Evolutionary conservation across 2,113 vertebrate species (phyloP), one percentile per base, ranked within the genome.

Genomic region (Acanthochromis polyacanthus): DNA sequence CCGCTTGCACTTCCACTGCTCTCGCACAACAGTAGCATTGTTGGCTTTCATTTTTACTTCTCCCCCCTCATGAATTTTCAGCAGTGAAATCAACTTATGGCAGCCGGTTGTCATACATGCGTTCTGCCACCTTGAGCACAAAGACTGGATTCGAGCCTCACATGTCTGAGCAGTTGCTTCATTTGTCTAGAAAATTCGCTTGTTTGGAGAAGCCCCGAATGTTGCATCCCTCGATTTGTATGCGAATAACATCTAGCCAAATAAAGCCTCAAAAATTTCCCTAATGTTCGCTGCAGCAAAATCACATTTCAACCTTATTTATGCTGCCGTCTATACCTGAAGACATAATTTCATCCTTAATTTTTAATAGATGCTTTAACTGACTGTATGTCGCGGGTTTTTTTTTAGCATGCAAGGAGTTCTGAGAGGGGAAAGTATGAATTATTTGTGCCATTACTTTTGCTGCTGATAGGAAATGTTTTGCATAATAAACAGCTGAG

Each of bases 281-380:
- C 90, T 87, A 89, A 91, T 91, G 83, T 80, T 80, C 68, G n/a
- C 76, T 77, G 81, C 78, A 88, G 79, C 74, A 80, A 85, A 88
- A 83, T 88, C 79, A 76, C 74, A 80, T 68, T 76, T 70, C 80
- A 70, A 71, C 78, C 76, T 82, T 76, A 71, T 80, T 80, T 58
- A 72, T 73, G 79, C 74, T 55, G 25, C 82, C 23, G 75, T 80
- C 75, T 71, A 58, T 78, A 88, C 80, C 84, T 59, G 69, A 76
- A 86, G 85, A 91, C 80, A 82, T 60, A 9, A 67, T 62, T 80
- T 66, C 72, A 52, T 3, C 62, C 62, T 61, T 71, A 69, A 83
- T 83, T 62, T 81, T 84, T 82, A 52, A 77, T 46, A 79, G 51
- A 65, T 32, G 1, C 80, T 76, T 52, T 64, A 59, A 86, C 71